phyloP scores from a whole-genome alignment of 1,140 invertebrate genomes.

The Tyrophagus putrescentiae region DNA sequence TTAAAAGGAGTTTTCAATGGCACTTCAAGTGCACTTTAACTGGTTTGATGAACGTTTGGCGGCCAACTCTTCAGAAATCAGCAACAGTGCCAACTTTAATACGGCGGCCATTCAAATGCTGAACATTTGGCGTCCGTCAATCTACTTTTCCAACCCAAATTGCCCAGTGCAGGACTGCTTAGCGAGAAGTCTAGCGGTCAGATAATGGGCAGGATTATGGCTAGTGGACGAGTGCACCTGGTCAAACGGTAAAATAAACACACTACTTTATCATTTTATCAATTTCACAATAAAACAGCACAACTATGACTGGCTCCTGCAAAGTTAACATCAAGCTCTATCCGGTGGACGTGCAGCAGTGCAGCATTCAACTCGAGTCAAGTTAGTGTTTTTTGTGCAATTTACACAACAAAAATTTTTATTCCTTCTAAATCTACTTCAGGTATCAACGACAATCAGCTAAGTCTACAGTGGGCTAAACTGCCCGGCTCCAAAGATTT shows the following conservation, averaged over 20 bases:
- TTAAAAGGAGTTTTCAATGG: background rate
- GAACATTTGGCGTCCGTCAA: background rate
- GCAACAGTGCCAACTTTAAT: no score
- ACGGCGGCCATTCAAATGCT: background rate
- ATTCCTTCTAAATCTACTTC: conserved; percentile 33
- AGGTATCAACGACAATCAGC: no score
- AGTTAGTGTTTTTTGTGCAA: conserved; percentile 34
- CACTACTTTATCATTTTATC: background rate
- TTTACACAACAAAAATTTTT: conserved; percentile 16
- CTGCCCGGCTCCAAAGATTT: no score
- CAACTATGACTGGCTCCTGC: conserved; percentile 1
- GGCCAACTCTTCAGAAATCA: no score
- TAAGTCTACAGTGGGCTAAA: no score
- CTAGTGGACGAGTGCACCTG: background rate
- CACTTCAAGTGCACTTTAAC: background rate
- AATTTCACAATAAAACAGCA: background rate
- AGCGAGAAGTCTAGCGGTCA: background rate
- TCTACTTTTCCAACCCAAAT: background rate
- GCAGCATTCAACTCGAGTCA: conserved; percentile 44
- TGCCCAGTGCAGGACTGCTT: background rate
- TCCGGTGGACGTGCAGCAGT: conserved; percentile 43
- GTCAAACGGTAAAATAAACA: conserved; percentile 7
- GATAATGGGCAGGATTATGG: background rate
- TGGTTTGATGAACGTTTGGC: conserved; percentile 1
- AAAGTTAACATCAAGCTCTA: conserved; percentile 30